Base-by-base conservation (phyloP, 2,113 vertebrate species). In the Nyctereutes procyonoides region DNA sequence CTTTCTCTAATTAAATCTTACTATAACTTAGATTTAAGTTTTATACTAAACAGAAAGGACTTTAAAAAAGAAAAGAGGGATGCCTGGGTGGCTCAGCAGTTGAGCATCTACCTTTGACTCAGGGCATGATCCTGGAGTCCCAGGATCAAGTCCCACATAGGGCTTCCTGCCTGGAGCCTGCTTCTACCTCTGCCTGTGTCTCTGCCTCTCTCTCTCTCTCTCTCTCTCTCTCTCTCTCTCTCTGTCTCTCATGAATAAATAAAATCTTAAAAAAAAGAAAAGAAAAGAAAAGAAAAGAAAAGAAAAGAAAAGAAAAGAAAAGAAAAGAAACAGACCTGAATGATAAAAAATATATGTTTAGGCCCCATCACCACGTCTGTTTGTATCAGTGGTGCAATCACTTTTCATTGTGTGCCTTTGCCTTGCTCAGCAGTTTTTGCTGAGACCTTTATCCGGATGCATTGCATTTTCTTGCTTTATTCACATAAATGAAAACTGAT, bases 1-100 rank as follows among this genome's bases (percentile, higher is more conserved):
- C 28, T 92, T 90, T 86, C 24, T 58, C 53, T 58, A 26, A 87
- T 67, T 92, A 71, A 82, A 82, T 71, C 4, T 32, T 43, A 90
- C 1, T 74, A n/a, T 58, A 17, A 71, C 22, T 86, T 43, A 55
- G 9, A 28, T 55, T 92, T 93, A 55, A 56, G 9, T 90, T 82
- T 84, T 86, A 22, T 35, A n/a, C 2, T 76, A 81, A 86, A 19
- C 10, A 87, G 11, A 77, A 86, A 76, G 28, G 84, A 55, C 13
- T 91, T 13, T 8, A 35, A 16, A 63, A 38, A 71, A 71, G 20
- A 71, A 43, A 24, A 74, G 26, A 63, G 7, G 43, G 43, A 43
- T 7, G 1, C 43, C 43, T 43, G 43, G 43, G 43, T 43, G 43
- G 43, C 43, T 43, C 43, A 43, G 43, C 43, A 43, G 43, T 43